Percentiles rank a stretch among this genome's conserved stretches.
Evolutionary conservation across 1,140 invertebrate genomes (phyloP).

Genomic region (Thaumatotibia leucotreta): DNA sequence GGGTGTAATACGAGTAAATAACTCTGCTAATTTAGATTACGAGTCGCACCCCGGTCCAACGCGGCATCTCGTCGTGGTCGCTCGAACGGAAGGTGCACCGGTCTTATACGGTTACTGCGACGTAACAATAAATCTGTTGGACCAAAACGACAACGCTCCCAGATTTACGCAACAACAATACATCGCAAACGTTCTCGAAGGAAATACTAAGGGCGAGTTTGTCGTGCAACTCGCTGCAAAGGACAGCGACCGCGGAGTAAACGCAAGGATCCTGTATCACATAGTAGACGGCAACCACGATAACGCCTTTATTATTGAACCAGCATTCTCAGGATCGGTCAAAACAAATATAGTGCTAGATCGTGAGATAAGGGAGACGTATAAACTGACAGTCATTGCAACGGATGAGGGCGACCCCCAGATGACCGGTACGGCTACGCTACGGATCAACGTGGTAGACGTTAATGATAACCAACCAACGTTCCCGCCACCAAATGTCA

Average conservation of each 20-base stretch:
- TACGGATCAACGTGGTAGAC: constrained; percentile 91
- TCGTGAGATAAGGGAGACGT: constrained; percentile 93
- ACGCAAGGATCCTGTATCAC: constrained; percentile 92
- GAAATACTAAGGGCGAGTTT: constrained; percentile 92
- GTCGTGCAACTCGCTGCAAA: constrained; percentile 90
- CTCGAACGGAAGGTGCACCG: constrained; percentile 81
- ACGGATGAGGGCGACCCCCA: constrained; percentile 96
- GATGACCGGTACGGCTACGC: constrained; percentile 91
- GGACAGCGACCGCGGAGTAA: constrained; percentile 90
- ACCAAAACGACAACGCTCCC: constrained; percentile 96
- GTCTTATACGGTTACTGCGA: constrained; percentile 87
- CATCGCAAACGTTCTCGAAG: constrained; percentile 91
- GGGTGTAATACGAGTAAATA: constrained; percentile 88
- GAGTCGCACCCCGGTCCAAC: constrained; percentile 78
- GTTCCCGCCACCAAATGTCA: constrained; percentile 91
- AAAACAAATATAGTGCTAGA: constrained; percentile 96
- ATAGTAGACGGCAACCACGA: constrained; percentile 97
- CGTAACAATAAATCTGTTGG: constrained; percentile 86
- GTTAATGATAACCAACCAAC: constrained; percentile 98
- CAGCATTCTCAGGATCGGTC: constrained; percentile 93
- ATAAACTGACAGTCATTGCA: constrained; percentile 93
- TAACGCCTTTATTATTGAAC: constrained; percentile 96
- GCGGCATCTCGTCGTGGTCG: constrained; percentile 80
- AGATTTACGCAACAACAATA: constrained; percentile 93
- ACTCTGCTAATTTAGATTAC: constrained; percentile 87